A percentile compares a stretch with the other conserved stretches of the same genome.
Conservation (phyloP, 2,888 invertebrate species). For the Hololepta plana region DNA sequence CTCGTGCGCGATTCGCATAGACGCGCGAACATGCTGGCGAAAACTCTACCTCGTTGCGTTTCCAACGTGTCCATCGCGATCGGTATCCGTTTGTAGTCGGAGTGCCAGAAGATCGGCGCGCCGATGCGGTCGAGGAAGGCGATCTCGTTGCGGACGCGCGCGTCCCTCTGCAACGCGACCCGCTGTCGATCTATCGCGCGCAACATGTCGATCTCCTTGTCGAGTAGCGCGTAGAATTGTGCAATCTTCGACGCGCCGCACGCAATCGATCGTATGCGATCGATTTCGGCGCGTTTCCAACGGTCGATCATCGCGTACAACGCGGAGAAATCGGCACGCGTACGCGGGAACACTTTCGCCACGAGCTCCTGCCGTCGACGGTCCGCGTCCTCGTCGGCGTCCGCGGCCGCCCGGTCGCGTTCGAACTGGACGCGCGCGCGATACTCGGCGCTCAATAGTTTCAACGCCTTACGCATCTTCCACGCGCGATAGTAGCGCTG, state of each 20-base stretch:
- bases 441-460: conserved; percentile 31
- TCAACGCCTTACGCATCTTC: conserved; percentile 33
- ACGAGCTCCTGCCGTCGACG: conserved; percentile 37
- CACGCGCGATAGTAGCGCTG: conserved; percentile 46
- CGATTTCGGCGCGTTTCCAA: conserved; percentile 46
- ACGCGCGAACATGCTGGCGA: too few relatives aligned
- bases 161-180: conserved; percentile 38
- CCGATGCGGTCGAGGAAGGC: conserved; percentile 49
- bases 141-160: conserved; percentile 38
- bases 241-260: conserved; percentile 52
- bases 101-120: conserved; percentile 57
- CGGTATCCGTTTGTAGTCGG: conserved; percentile 32
- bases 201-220: conserved; percentile 54
- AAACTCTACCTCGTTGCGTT: conserved; percentile 60
- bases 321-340: conserved; percentile 55
- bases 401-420: conserved; percentile 29
- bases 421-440: conserved; percentile 33
- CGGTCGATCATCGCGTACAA: conserved; percentile 49
- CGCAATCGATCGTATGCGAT: conserved; percentile 41
- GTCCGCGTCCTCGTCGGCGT: conserved; percentile 30
- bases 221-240: conserved; percentile 48
- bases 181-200: conserved; percentile 50
- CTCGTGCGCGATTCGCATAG: too few relatives aligned
- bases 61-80: conserved; percentile 68
- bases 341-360: conserved; percentile 50